Percentiles rank a stretch among this genome's conserved stretches.
Evolutionary conservation across 1,140 invertebrate genomes (phyloP).

Genomic region (Lutraria rhynchaena): DNA sequence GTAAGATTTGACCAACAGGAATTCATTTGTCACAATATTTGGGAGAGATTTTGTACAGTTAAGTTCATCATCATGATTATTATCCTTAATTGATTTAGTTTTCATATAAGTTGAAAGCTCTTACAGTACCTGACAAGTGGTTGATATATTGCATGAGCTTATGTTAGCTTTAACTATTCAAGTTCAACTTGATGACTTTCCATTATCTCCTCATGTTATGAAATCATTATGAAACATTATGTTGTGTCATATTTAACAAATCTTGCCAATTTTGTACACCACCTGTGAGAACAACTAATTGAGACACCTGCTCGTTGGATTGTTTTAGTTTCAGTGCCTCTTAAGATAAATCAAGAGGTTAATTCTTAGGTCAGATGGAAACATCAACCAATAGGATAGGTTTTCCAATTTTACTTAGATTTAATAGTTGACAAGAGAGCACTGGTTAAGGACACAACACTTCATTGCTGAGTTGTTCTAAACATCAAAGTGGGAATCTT

Average conservation of each 20-base stretch:
- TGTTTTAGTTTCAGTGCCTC: constrained; percentile 10
- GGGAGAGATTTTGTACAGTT: no score
- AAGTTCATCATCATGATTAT: no score
- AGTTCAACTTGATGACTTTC: background rate
- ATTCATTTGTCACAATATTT: no score
- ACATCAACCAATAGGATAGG: no score
- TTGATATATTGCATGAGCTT: no score
- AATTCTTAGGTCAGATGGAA: constrained; percentile 21
- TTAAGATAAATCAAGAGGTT: constrained; percentile 11
- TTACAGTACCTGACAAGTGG: no score
- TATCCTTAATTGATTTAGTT: no score
- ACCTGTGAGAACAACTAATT: constrained; percentile 38
- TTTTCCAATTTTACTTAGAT: background rate
- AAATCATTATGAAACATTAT: constrained; percentile 14
- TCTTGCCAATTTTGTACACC: constrained; percentile 29
- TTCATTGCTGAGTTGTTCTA: constrained; percentile 3
- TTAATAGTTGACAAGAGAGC: constrained; percentile 7
- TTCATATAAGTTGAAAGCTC: no score
- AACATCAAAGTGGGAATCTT: constrained; percentile 11
- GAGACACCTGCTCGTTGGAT: constrained; percentile 24
- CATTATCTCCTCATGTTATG: constrained; percentile 9
- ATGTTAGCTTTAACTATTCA: no score
- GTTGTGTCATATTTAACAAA: constrained; percentile 34
- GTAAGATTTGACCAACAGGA: no score
- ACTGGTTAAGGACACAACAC: background rate